These are phyloP conservation scores for Cabera pusaria DNA, from an alignment of 2,888 invertebrate species.

Conservation along the genomic window DNA sequence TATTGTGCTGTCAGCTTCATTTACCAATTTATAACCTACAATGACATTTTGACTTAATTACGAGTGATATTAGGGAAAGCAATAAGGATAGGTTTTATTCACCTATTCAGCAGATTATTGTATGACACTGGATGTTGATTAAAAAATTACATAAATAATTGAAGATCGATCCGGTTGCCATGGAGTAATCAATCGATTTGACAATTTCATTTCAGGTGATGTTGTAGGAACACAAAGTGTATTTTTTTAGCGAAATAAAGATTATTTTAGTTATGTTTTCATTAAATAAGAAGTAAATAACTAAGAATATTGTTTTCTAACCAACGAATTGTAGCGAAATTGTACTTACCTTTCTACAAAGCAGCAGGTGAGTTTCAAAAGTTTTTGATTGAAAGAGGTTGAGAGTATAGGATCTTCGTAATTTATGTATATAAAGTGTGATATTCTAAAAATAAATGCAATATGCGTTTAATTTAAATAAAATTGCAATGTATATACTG, in stretches of 20 bases:
- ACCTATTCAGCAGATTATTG: too few species aligned
- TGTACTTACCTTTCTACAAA: constrained; percentile 4
- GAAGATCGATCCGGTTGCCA: constrained; percentile 46
- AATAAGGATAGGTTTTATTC: constrained; percentile 2
- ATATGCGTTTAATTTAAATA: too few species aligned
- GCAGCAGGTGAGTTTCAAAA: constrained; percentile 7
- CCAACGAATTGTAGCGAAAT: not conserved
- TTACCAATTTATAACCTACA: constrained; percentile 52
- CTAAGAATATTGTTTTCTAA: constrained; percentile 4
- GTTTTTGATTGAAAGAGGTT: too few species aligned
- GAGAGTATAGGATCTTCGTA: too few species aligned
- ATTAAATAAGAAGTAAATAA: constrained; percentile 25
- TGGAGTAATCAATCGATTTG: constrained; percentile 49
- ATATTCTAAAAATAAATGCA: too few species aligned
- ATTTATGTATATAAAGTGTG: too few species aligned
- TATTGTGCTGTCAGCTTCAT: constrained; percentile 67
- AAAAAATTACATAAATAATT: constrained; percentile 38
- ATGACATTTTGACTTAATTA: constrained; percentile 34
- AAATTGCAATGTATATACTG: too few species aligned
- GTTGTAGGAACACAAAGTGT: constrained; percentile 27
- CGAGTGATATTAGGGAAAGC: too few species aligned
- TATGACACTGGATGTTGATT: constrained; percentile 27
- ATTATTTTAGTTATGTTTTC: constrained; percentile 22
- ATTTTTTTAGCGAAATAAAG: constrained; percentile 26
- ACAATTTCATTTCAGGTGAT: constrained; percentile 35